These are phyloP conservation scores for Sus cebifrons DNA, from an alignment of 2,797 vertebrate genomes.

Conservation along the genomic window DNA sequence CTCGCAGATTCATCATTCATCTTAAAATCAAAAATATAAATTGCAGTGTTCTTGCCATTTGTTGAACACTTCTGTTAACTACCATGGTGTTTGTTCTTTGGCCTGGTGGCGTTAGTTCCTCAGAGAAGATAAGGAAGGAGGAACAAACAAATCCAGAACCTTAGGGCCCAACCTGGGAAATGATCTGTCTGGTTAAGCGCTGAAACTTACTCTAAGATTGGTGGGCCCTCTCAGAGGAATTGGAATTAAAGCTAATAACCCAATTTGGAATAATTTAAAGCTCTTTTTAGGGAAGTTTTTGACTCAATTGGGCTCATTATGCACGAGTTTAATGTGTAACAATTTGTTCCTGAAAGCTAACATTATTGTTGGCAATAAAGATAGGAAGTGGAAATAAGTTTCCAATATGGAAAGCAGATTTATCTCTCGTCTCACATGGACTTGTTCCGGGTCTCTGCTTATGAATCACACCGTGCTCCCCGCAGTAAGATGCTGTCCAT, in stretches of 20 bases:
- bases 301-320: slow-evolving; percentile 85
- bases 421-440: slow-evolving; percentile 86
- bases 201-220: slow-evolving; percentile 45
- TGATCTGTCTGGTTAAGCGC: background rate
- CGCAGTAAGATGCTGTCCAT: slow-evolving; percentile 88
- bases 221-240: slow-evolving; percentile 73
- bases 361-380: slow-evolving; percentile 88
- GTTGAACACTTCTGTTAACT: background rate
- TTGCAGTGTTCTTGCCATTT: background rate
- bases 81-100: background rate
- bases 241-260: slow-evolving; percentile 83
- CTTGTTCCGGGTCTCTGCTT: slow-evolving; percentile 88
- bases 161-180: background rate
- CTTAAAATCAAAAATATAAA: slow-evolving; percentile 39
- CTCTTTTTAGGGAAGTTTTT: slow-evolving; percentile 84
- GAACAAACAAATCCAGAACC: background rate
- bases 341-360: slow-evolving; percentile 88
- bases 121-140: no score
- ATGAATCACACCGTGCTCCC: slow-evolving; percentile 87
- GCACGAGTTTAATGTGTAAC: slow-evolving; percentile 88
- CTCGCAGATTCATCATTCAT: background rate
- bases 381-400: slow-evolving; percentile 87
- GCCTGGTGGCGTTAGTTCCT: background rate
- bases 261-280: slow-evolving; percentile 85
- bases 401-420: slow-evolving; percentile 86